phyloP scores from a whole-genome alignment of 1,140 invertebrate species.

The Gonatopus flavifemur region DNA sequence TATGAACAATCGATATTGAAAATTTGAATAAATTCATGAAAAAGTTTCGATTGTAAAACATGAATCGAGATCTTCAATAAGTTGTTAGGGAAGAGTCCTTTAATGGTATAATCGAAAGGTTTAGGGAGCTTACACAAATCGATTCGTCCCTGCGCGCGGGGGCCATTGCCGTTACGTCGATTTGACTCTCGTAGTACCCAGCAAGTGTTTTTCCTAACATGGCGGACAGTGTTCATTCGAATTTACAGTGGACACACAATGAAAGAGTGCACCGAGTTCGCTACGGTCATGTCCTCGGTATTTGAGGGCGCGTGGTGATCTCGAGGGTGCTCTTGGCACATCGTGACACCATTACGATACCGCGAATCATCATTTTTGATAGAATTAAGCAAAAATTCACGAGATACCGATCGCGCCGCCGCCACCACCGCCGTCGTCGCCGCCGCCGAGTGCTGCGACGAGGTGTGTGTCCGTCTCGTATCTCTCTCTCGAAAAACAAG shows the following conservation, averaged over 20 bases:
- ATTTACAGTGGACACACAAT: constrained; percentile 40
- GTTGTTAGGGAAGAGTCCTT: too few relatives aligned
- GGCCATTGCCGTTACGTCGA: constrained; percentile 14
- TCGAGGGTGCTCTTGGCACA: constrained; percentile 16
- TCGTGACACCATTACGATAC: too few relatives aligned
- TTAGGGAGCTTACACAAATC: too few relatives aligned
- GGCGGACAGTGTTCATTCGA: constrained; percentile 41
- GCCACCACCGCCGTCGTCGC: constrained; percentile 9
- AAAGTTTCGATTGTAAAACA: too few relatives aligned
- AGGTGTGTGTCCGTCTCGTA: constrained; percentile 21
- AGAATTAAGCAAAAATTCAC: constrained; percentile 10
- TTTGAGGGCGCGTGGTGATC: constrained; percentile 24
- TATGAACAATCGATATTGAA: too few relatives aligned
- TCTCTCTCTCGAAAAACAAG: constrained; percentile 17
- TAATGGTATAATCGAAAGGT: not conserved
- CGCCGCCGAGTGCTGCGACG: constrained; percentile 22
- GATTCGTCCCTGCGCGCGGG: constrained; percentile 17
- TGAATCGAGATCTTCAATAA: too few relatives aligned
- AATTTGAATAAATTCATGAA: too few relatives aligned
- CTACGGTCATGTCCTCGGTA: constrained; percentile 25
- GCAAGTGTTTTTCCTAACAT: constrained; percentile 45
- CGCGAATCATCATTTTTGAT: too few relatives aligned
- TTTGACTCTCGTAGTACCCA: constrained; percentile 29
- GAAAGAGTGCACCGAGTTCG: constrained; percentile 34
- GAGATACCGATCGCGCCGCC: constrained; percentile 13